phyloP scores from a whole-genome alignment of 2,113 vertebrate genomes.

The Antechinus flavipes region DNA sequence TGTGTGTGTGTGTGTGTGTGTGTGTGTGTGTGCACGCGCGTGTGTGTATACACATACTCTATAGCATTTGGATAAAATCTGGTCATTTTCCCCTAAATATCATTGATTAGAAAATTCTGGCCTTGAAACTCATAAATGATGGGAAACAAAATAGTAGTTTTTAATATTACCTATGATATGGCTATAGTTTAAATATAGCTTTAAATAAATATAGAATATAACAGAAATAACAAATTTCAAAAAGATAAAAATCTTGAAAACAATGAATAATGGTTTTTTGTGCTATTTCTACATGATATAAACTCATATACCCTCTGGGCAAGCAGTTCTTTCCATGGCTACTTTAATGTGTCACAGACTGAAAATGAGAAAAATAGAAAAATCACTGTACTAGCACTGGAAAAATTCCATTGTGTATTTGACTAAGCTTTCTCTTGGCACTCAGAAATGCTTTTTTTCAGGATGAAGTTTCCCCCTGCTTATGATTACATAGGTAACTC shows the following conservation, averaged over 20 bases:
- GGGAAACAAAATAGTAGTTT: background rate
- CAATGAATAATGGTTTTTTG: background rate
- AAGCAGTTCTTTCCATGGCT: background rate
- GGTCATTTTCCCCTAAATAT: background rate
- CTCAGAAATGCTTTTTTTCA: background rate
- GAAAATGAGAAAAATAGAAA: background rate
- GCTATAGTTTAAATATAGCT: conserved; percentile 6
- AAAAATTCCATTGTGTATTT: background rate
- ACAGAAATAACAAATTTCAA: background rate
- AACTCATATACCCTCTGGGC: background rate
- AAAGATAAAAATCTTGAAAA: background rate
- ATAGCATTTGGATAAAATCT: background rate
- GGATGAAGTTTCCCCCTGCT: background rate
- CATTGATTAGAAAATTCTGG: background rate
- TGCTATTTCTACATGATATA: conserved; percentile 17
- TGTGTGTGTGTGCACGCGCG: too few species aligned
- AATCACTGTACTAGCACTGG: background rate
- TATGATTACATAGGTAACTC: background rate
- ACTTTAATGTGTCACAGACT: conserved; percentile 13
- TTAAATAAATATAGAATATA: conserved; percentile 23
- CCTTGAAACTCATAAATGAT: conserved; percentile 13
- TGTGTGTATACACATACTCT: background rate
- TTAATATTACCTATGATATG: background rate
- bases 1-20: too few species aligned
- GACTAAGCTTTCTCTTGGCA: background rate